Percentiles rank a stretch among this genome's conserved stretches.
Evolutionary conservation across 2,797 vertebrate species (phyloP).

Genomic region (Crenichthys baileyi): DNA sequence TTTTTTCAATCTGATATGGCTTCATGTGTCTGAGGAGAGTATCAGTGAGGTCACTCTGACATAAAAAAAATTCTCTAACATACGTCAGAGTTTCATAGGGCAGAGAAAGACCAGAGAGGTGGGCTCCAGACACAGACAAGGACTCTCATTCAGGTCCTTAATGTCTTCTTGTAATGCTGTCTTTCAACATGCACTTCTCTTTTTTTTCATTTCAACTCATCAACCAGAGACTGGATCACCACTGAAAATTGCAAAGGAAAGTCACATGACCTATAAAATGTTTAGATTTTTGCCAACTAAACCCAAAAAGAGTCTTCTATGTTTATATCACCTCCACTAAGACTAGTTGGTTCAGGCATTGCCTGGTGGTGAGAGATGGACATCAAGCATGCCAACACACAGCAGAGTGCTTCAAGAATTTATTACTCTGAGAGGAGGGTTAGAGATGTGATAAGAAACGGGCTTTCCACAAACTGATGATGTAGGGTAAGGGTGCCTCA

Average conservation of each 20-base stretch:
- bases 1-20: slow-evolving; percentile 3
- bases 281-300: slow-evolving; percentile 2
- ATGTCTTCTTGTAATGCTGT: slow-evolving; percentile 40
- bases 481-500: slow-evolving; percentile 19
- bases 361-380: slow-evolving; percentile 79
- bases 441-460: slow-evolving; percentile 47
- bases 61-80: slow-evolving; percentile 29
- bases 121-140: slow-evolving; percentile 69
- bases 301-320: slow-evolving; percentile 15
- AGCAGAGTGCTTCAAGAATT: slow-evolving; percentile 52
- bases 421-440: slow-evolving; percentile 62
- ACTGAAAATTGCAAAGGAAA: slow-evolving; percentile 20
- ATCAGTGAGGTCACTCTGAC: slow-evolving; percentile 78
- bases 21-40: slow-evolving; percentile 42
- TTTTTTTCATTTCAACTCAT: slow-evolving; percentile 37
- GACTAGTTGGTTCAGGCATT: slow-evolving; percentile 66
- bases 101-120: slow-evolving; percentile 32
- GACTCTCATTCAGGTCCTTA: slow-evolving; percentile 72
- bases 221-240: slow-evolving; percentile 5
- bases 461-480: slow-evolving; percentile 53
- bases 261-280: background rate
- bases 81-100: slow-evolving; percentile 76
- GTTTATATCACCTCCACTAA: slow-evolving; percentile 29
- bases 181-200: slow-evolving; percentile 77
- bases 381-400: slow-evolving; percentile 46